Conservation (phyloP, 2,888 invertebrate species). For the Drosophila mimetica region DNA sequence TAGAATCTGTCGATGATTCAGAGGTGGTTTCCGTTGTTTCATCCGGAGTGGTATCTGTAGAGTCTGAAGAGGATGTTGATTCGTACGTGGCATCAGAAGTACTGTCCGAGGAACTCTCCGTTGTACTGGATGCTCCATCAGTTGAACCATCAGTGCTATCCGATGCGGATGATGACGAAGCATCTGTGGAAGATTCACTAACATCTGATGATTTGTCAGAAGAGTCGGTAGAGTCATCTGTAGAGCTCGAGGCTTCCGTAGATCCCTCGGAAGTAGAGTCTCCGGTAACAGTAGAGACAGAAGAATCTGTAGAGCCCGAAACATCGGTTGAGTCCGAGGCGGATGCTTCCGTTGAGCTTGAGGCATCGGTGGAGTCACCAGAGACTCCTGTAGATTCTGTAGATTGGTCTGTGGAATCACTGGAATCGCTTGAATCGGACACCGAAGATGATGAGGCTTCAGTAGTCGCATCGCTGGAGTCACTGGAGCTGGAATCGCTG, state of each 20-base stretch:
- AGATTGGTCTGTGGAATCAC: constrained; percentile 32
- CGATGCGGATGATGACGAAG: constrained; percentile 7
- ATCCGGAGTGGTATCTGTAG: constrained; percentile 44
- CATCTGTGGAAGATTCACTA: constrained; percentile 16
- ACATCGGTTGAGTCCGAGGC: constrained; percentile 43
- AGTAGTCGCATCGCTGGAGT: constrained; percentile 27
- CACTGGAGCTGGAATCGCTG: constrained; percentile 1
- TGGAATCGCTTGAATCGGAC: constrained; percentile 15
- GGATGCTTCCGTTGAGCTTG: constrained; percentile 33
- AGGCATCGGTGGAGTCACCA: constrained; percentile 28
- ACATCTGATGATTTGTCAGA: constrained; percentile 28
- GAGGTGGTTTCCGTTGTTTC: constrained; percentile 43
- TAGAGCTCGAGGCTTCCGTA: constrained; percentile 47
- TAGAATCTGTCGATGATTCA: constrained; percentile 49
- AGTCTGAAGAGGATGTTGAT: constrained; percentile 45
- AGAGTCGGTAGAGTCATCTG: constrained; percentile 30
- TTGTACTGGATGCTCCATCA: constrained; percentile 38
- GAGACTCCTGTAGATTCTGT: constrained; percentile 34
- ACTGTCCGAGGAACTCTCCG: constrained; percentile 37
- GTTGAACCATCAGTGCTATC: constrained; percentile 15
- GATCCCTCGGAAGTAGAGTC: constrained; percentile 17
- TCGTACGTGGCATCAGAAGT: constrained; percentile 42
- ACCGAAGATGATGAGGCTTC: constrained; percentile 16
- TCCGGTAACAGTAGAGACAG: constrained; percentile 44
- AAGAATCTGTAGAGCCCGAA: constrained; percentile 45